Evolutionary conservation across 2,888 invertebrate genomes (phyloP).

Genomic region (Schrankia costaestrigalis): DNA sequence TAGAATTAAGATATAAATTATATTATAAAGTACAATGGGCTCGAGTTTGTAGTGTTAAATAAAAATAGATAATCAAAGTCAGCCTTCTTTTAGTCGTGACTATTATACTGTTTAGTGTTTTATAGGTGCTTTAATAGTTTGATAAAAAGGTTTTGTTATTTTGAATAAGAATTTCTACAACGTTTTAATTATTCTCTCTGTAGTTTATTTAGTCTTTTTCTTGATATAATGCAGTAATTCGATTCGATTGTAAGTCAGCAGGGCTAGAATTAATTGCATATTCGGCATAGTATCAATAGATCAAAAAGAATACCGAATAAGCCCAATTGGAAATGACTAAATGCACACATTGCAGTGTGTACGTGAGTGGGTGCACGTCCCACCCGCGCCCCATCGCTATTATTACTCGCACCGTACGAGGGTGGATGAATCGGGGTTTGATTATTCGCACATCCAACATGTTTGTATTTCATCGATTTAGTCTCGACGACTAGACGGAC

Average conservation of each 20-base stretch:
- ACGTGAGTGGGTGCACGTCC: slow-evolving; percentile 55
- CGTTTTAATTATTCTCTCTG: too few species aligned
- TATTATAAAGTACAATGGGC: slow-evolving; percentile 1
- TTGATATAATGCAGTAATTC: too few species aligned
- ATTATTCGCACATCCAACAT: slow-evolving; percentile 76
- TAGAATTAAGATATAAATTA: slow-evolving; percentile 7
- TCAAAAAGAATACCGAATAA: slow-evolving; percentile 31
- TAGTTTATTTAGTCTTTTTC: too few species aligned
- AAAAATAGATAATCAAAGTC: too few species aligned
- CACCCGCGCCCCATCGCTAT: slow-evolving; percentile 54
- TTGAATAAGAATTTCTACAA: too few species aligned
- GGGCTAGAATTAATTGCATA: too few species aligned
- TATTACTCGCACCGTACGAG: slow-evolving; percentile 56
- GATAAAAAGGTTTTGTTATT: too few species aligned
- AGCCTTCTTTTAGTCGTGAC: too few species aligned
- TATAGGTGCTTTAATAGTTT: too few species aligned
- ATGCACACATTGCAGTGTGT: slow-evolving; percentile 44
- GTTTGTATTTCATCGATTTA: slow-evolving; percentile 74
- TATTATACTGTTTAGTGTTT: too few species aligned
- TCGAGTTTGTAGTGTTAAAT: slow-evolving; percentile 1
- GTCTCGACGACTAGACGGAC: slow-evolving; percentile 32
- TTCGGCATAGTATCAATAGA: slow-evolving; percentile 8
- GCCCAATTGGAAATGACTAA: slow-evolving; percentile 43
- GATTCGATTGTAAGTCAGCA: too few species aligned
- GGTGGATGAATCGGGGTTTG: slow-evolving; percentile 66